phyloP scores from a whole-genome alignment of 2,888 invertebrate species.

The Andrena flavipes region DNA sequence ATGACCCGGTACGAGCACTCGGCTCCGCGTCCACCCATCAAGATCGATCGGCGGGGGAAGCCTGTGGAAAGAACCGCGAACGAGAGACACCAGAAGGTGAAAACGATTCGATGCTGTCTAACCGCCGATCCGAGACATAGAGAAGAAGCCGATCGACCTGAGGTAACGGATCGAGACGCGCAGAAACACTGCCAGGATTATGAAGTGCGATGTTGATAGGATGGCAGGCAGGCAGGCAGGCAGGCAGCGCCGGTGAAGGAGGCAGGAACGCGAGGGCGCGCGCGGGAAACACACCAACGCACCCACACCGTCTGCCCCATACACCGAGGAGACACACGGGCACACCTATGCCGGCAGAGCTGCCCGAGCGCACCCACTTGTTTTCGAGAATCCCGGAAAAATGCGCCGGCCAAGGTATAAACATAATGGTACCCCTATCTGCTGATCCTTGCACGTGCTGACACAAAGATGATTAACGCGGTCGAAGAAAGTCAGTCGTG shows the following conservation, averaged over 20 bases:
- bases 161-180: conserved; percentile 79
- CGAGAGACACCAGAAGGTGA: not conserved
- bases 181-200: conserved; percentile 80
- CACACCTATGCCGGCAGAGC: conserved; percentile 29
- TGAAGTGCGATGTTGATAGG: conserved; percentile 82
- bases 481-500: not conserved
- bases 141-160: conserved; percentile 60
- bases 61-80: conserved; percentile 6
- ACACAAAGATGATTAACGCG: not conserved
- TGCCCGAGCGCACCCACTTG: conserved; percentile 35
- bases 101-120: not conserved
- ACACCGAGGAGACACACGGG: conserved; percentile 57
- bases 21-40: not conserved
- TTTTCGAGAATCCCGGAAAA: conserved; percentile 46
- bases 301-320: conserved; percentile 49
- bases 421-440: conserved; percentile 54
- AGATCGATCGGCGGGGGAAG: conserved; percentile 34
- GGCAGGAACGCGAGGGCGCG: conserved; percentile 70
- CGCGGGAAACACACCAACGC: conserved; percentile 68
- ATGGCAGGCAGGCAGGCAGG: conserved; percentile 72
- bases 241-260: conserved; percentile 69
- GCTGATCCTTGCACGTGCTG: conserved; percentile 3
- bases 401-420: conserved; percentile 24
- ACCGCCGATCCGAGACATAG: conserved; percentile 14
- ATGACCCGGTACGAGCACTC: not conserved